A percentile compares a stretch with the other conserved stretches of the same genome.
phyloP scores from a whole-genome alignment of 1,140 invertebrate species.

The Aporrectodea caliginosa region DNA sequence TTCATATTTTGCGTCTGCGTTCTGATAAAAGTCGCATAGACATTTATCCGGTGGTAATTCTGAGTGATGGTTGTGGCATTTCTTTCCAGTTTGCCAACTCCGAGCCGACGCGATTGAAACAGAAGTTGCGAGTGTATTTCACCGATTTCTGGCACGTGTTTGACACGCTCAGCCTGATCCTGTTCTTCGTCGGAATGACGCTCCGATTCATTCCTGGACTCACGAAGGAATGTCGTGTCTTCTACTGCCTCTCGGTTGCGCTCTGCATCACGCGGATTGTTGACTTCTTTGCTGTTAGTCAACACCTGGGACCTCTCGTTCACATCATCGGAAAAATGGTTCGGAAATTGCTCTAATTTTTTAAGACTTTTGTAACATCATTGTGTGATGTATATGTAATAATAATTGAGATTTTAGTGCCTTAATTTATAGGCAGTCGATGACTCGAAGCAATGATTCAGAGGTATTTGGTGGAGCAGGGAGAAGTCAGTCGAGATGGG shows the following conservation, averaged over 20 bases:
- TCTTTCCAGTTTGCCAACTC: slow-evolving; percentile 55
- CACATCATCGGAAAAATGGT: slow-evolving; percentile 90
- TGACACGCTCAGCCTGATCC: slow-evolving; percentile 47
- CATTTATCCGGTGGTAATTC: no score
- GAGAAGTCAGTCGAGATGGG: no score
- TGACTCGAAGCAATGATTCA: no score
- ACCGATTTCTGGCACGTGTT: slow-evolving; percentile 52
- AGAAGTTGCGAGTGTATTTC: slow-evolving; percentile 52
- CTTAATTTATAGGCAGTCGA: no score
- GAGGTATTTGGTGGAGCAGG: no score
- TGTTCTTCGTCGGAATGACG: slow-evolving; percentile 39
- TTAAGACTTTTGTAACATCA: no score
- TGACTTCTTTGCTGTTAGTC: slow-evolving; percentile 93
- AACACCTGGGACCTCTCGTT: slow-evolving; percentile 92
- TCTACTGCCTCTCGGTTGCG: slow-evolving; percentile 9
- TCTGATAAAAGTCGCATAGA: no score
- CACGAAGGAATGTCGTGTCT: not conserved
- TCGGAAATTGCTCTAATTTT: no score
- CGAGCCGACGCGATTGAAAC: slow-evolving; percentile 45
- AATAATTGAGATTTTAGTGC: no score
- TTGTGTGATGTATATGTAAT: no score
- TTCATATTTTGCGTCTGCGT: no score
- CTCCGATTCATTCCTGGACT: slow-evolving; percentile 25
- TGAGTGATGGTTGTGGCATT: slow-evolving; percentile 34
- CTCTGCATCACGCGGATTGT: slow-evolving; percentile 65